A percentile compares a stretch with the other conserved stretches of the same genome.
Conservation (phyloP, 2,888 invertebrate genomes). For the Pimpla rufipes region DNA sequence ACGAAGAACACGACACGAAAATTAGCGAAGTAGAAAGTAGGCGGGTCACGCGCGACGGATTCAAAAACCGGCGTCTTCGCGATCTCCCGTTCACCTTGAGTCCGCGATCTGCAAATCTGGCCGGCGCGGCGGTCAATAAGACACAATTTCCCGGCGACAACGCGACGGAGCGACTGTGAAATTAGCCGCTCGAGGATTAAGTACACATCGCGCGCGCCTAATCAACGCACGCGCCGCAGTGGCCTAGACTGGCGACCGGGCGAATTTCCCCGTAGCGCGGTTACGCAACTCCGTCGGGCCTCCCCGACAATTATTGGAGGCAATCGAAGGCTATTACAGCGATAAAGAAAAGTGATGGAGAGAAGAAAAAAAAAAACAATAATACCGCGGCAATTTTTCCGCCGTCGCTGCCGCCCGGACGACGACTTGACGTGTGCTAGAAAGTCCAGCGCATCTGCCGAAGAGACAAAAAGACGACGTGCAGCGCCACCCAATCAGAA, state of each 20-base stretch:
- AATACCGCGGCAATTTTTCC: not conserved
- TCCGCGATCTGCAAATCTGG: no score
- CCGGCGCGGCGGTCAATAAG: not conserved
- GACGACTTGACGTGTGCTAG: not conserved
- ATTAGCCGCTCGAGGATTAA: not conserved
- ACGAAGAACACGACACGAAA: not conserved
- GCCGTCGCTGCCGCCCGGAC: not conserved
- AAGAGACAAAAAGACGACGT: no score
- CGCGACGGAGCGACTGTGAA: not conserved
- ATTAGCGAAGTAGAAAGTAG: not conserved
- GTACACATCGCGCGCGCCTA: not conserved
- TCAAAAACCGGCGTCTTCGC: not conserved
- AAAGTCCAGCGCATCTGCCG: not conserved
- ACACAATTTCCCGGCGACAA: not conserved
- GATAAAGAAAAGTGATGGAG: conserved; percentile 27
- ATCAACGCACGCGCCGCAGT: not conserved
- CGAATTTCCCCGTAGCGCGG: conserved; percentile 54
- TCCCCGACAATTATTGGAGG: conserved; percentile 39
- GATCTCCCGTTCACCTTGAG: not conserved
- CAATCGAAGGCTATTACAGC: conserved; percentile 66
- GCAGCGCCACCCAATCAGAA: no score
- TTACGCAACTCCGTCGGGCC: conserved; percentile 50
- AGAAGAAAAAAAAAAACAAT: not conserved
- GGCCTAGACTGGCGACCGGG: conserved; percentile 35
- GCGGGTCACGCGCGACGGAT: not conserved